Base-by-base conservation (phyloP, 2,113 vertebrate species). In the Tenrec ecaudatus region DNA sequence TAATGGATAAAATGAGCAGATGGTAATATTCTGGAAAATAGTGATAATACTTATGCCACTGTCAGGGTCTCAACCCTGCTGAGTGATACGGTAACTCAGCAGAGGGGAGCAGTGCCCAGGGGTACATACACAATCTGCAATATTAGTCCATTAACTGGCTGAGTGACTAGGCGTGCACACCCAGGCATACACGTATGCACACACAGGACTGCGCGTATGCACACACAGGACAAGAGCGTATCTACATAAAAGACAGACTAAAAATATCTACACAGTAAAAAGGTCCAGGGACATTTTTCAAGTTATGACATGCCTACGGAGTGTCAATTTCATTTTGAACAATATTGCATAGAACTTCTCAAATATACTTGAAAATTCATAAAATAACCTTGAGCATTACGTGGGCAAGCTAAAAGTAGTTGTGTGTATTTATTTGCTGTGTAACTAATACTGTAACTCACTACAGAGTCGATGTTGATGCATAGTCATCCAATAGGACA, bases 1-100 rank as follows among this genome's bases (percentile, higher is more conserved):
- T 96, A 97, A 96, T 96, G 89, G 81, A 91, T 95, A 89, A 92
- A 86, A 92, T 23, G 85, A 96, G 82, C 95, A 97, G 94, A 96
- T 96, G 95, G 95, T 88, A 89, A 94, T 95, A 96, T 94, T 94
- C 93, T 73, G 66, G 87, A 91, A 96, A 95, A 93, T 94, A 82
- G 91, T 91, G 89, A 88, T 90, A 92, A 94, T 68, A 88, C 85
- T 94, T 82, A 89, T 0, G n/a, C 88, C 79, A 93, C 75, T 93
- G 85, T 79, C 71, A 93, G 79, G 71, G 91, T 83, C 89, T 92
- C 27, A 93, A n/a, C 87, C 64, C 84, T 80, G 86, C 95, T 86
- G 93, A 86, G 94, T 80, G 77, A 91, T 88, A 68, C 12, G 81
- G 90, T 82, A 94, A 58, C 75, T 68, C 94, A 90, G 93, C 90